Evolutionary conservation across 2,113 vertebrate genomes (phyloP), one percentile per base, ranked within the genome.

Genomic region (Lophotis ruficrista): DNA sequence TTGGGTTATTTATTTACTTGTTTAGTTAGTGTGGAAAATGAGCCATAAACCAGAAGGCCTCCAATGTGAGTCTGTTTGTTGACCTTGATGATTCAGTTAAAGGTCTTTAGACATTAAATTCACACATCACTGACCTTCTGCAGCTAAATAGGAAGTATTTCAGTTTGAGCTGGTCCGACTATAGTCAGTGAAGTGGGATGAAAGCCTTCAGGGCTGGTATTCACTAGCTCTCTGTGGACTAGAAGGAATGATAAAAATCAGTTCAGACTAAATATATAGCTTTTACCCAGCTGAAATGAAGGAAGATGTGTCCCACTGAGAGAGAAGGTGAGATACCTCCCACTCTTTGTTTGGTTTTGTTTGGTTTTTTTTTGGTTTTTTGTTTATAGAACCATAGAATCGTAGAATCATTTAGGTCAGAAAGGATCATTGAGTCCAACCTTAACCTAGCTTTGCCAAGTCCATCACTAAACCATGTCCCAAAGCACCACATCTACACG

Each of bases 1-100:
- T 66, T 82, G 31, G 41, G 35, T 75, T 91, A 75, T 97, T 95
- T 94, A 91, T 91, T 94, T 75, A 77, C 43, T 62, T 43, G n/a
- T 86, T 88, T 48, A 93, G 54, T 77, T 93, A 80, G 78, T 22
- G 51, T 54, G 64, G 64, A 86, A 77, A 93, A 86, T 28, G 41
- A 90, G 38, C 84, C 90, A 68, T 62, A 88, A 91, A 77, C 75
- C 43, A 14, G 1, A 28, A 18, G 5, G 37, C 27, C 24, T 92
- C 43, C 62, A 25, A 9, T 45, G 51, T 45, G 57, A 82, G 57
- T 68, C 60, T 89, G 15, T 68, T 90, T 89, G 51, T 82, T 90
- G 68, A 89, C 86, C 61, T 89, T 83, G 83, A 65, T 89, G 76
- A 75, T 91, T 89, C 43, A 84, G 35, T 95, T 71, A 75, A 60